These are phyloP conservation scores for Eupithecia tripunctaria DNA, from an alignment of 2,888 invertebrate genomes.

Conservation along the genomic window DNA sequence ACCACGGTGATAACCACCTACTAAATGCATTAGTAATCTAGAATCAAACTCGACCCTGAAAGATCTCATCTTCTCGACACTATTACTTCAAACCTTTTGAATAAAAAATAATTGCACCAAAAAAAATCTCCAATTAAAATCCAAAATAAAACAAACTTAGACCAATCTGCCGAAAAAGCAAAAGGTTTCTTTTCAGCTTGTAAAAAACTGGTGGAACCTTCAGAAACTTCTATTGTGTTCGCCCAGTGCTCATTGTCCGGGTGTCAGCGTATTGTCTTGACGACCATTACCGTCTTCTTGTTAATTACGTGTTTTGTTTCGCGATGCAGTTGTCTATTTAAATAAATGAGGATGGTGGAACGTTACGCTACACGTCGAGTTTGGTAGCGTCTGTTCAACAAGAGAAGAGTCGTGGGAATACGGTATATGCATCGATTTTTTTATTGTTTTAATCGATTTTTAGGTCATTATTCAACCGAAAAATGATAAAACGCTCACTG, in stretches of 20 bases:
- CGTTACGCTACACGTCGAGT: not conserved
- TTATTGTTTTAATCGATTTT: too few species aligned
- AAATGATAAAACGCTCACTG: too few species aligned
- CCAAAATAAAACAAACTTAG: conserved; percentile 32
- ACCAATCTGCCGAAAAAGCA: conserved; percentile 41
- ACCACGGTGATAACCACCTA: not conserved
- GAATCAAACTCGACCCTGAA: not conserved
- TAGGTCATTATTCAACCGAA: too few species aligned
- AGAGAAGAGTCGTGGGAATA: too few species aligned
- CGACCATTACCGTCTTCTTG: conserved; percentile 46
- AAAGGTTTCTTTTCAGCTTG: conserved; percentile 36
- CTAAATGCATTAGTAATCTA: too few species aligned
- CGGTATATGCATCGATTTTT: too few species aligned
- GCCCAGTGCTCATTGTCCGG: conserved; percentile 37
- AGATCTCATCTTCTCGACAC: not conserved
- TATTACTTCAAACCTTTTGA: not conserved
- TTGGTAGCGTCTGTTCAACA: too few species aligned
- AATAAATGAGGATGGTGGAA: conserved; percentile 18
- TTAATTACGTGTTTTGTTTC: conserved; percentile 49
- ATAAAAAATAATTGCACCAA: conserved; percentile 14
- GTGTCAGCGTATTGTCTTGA: conserved; percentile 43
- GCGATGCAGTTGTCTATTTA: conserved; percentile 38
- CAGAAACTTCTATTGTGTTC: conserved; percentile 26
- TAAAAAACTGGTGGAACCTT: conserved; percentile 28
- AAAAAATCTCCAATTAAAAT: conserved; percentile 33